Percentiles rank a stretch among this genome's conserved stretches.
phyloP scores from a whole-genome alignment of 2,113 vertebrate genomes.

The Calidris pygmaea region DNA sequence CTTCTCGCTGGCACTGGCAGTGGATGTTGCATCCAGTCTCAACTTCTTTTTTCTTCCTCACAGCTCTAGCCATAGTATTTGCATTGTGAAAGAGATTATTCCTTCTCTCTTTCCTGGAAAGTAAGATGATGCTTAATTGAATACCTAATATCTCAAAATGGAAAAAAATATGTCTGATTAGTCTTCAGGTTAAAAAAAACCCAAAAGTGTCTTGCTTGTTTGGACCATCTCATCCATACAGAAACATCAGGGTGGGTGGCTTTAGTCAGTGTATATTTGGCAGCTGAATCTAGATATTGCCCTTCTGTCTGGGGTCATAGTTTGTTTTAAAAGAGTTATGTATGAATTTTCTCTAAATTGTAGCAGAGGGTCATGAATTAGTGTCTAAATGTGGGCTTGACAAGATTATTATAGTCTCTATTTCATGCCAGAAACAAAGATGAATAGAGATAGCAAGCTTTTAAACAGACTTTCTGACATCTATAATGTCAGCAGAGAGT shows the following conservation, averaged over 20 bases:
- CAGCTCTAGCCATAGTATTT: not conserved
- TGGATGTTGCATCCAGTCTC: not conserved
- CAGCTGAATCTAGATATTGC: slow-evolving; percentile 36
- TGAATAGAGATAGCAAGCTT: slow-evolving; percentile 68
- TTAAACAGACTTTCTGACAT: slow-evolving; percentile 68
- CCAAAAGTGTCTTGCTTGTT: not conserved
- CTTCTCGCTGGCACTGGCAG: not conserved
- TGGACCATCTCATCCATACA: not conserved
- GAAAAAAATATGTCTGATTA: not conserved
- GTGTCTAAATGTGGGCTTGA: slow-evolving; percentile 61
- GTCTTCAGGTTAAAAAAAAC: not conserved
- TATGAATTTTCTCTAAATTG: slow-evolving; percentile 64
- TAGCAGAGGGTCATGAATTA: slow-evolving; percentile 63
- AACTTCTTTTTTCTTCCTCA: not conserved
- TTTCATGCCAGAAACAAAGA: slow-evolving; percentile 68
- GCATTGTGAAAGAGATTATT: not conserved
- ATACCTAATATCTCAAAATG: not conserved
- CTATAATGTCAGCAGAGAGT: slow-evolving; percentile 59
- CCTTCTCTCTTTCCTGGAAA: not conserved
- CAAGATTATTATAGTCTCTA: slow-evolving; percentile 65
- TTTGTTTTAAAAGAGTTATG: slow-evolving; percentile 60
- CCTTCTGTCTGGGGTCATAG: slow-evolving; percentile 7
- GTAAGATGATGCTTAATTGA: not conserved
- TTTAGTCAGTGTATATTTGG: slow-evolving; percentile 9
- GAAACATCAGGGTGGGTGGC: not conserved